Base-by-base conservation (phyloP, 2,888 invertebrate species). In the Dendrolimus houi region DNA sequence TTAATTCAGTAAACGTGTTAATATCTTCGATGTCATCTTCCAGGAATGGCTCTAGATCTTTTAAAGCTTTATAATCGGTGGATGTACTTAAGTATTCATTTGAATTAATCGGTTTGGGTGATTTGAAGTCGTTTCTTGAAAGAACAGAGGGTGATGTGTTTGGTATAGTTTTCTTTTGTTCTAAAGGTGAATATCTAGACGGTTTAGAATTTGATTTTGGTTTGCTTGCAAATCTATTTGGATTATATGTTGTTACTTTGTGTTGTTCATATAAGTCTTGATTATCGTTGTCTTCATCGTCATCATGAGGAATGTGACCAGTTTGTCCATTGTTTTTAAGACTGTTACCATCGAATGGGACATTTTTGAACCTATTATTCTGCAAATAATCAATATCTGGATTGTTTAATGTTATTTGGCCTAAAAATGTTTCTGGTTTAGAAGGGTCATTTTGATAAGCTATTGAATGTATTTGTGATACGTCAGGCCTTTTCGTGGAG, bases 391-490 rank as follows among this genome's bases (percentile, higher is more conserved):
- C 87, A 59, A 91, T 87, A 69, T 92, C 92, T 13, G 93, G 92
- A 75, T 92, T 93, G 68, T 93, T 92, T 59, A 93, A 82, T 14
- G 93, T 93, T 54, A 93, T 92, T 83, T 93, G 92, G 9, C 93
- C 93, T 59, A 93, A 77, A 75, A 93, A 93, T 53, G 92, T 92
- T 84, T 93, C 93, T 40, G 92, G 92, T 72, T 92, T 92, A 3
- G 92, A 92, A 12, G 93, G 93, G 68, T 92, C 90, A 70, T 92
- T 91, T 70, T 91, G 92, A 69, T 92, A 92, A 7, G 89, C 91
- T 56, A 87, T 83, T n/a, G 90, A 88, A 71, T 92, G 92, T 65
- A 92, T 92, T 68, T 92, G 87, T 61, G 92, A 85, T 59, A 87
- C 83, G 64, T 93, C 92, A 53, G 93, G 93, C 69, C 89, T 84